Percentiles rank a stretch among this genome's conserved stretches.
phyloP scores from a whole-genome alignment of 2,797 vertebrate genomes.

The Emys orbicularis region DNA sequence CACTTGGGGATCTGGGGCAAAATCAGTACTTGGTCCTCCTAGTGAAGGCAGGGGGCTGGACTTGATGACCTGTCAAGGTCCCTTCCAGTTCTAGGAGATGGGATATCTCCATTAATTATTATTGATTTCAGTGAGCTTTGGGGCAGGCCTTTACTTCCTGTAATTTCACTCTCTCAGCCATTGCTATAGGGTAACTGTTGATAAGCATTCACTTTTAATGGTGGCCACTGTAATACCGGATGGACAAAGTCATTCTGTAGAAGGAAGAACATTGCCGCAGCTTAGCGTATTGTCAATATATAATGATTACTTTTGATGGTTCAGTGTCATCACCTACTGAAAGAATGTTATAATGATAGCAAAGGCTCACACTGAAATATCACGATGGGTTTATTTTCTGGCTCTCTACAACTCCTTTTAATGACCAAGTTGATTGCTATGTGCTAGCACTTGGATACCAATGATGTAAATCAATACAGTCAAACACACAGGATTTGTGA shows the following conservation, averaged over 20 bases:
- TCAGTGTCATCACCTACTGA: neutral
- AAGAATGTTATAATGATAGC: neutral
- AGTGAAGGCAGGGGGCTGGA: too few species aligned
- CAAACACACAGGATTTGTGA: neutral
- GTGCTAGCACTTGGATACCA: slow-evolving; percentile 1
- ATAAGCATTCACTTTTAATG: slow-evolving; percentile 61
- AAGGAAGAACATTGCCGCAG: neutral
- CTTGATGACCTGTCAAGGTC: too few species aligned
- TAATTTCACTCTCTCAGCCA: neutral
- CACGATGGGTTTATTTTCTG: rapidly evolving
- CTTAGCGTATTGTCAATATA: slow-evolving; percentile 10
- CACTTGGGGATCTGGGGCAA: too few species aligned
- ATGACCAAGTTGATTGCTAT: neutral
- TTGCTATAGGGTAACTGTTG: slow-evolving; percentile 41
- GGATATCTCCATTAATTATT: too few species aligned
- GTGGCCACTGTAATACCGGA: slow-evolving; percentile 28
- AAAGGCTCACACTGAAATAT: neutral
- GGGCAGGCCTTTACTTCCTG: neutral
- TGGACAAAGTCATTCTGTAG: slow-evolving; percentile 44
- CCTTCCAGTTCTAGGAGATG: too few species aligned
- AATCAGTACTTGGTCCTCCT: too few species aligned
- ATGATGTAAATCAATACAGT: slow-evolving; percentile 2
- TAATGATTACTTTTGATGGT: neutral
- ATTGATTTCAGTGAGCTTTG: neutral
- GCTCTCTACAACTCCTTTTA: neutral